Conservation (phyloP, 2,113 vertebrate genomes). For the Triplophysa dalaica region DNA sequence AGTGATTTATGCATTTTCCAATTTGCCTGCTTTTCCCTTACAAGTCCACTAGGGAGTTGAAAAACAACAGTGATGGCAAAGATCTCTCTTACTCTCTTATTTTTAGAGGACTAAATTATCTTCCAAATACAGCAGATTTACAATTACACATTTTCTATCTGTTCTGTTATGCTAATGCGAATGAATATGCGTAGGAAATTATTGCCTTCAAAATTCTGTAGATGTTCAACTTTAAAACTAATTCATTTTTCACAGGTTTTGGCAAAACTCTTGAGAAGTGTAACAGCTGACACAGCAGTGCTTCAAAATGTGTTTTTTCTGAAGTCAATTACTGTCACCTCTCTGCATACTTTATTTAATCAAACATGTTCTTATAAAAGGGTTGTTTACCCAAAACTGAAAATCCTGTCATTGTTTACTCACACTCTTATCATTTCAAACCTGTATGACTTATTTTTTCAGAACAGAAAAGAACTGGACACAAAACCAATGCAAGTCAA, state of each 20-base stretch:
- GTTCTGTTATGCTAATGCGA: background rate
- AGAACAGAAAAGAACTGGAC: too few species aligned
- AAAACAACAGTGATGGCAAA: background rate
- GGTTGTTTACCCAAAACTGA: too few species aligned
- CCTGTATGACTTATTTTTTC: too few species aligned
- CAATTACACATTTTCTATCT: background rate
- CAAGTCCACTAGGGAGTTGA: background rate
- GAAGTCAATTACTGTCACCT: too few species aligned
- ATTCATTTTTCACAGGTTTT: background rate
- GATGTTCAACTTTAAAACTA: background rate
- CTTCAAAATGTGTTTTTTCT: too few species aligned
- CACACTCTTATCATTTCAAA: too few species aligned
- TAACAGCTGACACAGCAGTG: background rate
- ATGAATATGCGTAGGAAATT: too few species aligned
- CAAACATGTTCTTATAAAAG: too few species aligned
- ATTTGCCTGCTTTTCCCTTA: background rate
- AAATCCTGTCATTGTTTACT: too few species aligned
- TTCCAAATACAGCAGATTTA: background rate
- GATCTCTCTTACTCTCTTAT: background rate
- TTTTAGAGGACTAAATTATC: background rate
- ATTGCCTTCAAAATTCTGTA: too few species aligned
- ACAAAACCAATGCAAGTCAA: too few species aligned
- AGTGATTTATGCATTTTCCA: constrained; percentile 2
- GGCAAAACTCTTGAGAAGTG: background rate
- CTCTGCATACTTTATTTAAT: too few species aligned